Percentiles rank a stretch among this genome's conserved stretches.
phyloP scores from a whole-genome alignment of 2,113 vertebrate genomes.

The cattle (Bos taurus) region DNA sequence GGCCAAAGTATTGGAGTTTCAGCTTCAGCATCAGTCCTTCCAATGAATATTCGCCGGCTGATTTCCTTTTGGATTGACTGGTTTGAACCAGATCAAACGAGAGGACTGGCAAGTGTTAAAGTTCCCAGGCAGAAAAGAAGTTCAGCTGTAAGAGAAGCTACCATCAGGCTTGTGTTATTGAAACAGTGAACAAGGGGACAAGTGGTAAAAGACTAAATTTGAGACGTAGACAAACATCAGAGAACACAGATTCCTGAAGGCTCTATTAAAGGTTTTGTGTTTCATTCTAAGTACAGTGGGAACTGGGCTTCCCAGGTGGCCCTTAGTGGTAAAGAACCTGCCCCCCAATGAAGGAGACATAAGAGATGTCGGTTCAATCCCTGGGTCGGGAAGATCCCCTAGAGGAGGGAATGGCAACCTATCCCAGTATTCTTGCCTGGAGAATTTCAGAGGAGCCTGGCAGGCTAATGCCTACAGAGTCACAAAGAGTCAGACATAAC shows the following conservation, averaged over 20 bases:
- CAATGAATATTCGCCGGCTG: background rate
- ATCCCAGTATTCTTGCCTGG: background rate
- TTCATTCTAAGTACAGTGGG: background rate
- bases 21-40: background rate
- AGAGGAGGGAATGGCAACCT: background rate
- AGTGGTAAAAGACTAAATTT: background rate
- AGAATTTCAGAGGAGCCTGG: background rate
- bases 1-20: background rate
- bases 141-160: background rate
- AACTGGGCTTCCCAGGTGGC: background rate
- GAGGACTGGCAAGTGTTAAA: background rate
- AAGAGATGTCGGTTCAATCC: background rate
- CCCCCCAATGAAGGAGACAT: background rate
- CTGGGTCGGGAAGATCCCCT: background rate
- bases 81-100: background rate
- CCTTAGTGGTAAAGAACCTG: background rate
- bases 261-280: background rate
- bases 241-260: background rate
- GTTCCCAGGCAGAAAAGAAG: background rate
- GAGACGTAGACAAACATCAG: background rate
- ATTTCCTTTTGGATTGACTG: background rate
- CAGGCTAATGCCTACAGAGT: background rate
- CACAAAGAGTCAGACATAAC: background rate
- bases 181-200: background rate
- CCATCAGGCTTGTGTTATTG: background rate